A percentile compares a stretch with the other conserved stretches of the same genome.
Conservation (phyloP, 1,140 invertebrate species). For the Berghia stephanieae region DNA sequence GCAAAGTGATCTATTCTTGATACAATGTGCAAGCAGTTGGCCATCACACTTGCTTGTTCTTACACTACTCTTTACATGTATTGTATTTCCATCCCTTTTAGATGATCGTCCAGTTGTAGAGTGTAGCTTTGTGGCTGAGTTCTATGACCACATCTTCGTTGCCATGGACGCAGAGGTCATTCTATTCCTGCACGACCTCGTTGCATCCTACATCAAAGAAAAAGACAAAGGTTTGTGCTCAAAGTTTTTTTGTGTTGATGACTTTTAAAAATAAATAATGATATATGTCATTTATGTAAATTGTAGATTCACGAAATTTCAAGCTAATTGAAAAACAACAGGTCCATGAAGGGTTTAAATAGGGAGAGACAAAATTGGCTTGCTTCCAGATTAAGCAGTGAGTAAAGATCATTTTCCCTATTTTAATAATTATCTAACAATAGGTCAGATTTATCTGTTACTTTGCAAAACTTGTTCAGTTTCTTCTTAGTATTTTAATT, state of each 20-base stretch:
- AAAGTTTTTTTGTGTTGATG: not conserved
- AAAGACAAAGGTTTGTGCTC: slow-evolving; percentile 61
- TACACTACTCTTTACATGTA: not conserved
- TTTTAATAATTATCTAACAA: no score
- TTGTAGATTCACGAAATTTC: not conserved
- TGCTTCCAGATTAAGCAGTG: no score
- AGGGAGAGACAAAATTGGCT: no score
- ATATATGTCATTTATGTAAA: not conserved
- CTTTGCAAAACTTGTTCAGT: no score
- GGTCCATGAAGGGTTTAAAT: no score
- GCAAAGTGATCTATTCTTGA: not conserved
- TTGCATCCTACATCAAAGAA: slow-evolving; percentile 88
- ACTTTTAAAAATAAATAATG: not conserved
- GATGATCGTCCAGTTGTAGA: slow-evolving; percentile 89
- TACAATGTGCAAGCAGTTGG: not conserved
- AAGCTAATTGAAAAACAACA: no score
- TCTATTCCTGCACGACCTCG: slow-evolving; percentile 96
- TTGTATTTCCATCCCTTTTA: slow-evolving; percentile 56
- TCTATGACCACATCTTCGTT: slow-evolving; percentile 98
- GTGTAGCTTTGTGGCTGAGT: slow-evolving; percentile 97
- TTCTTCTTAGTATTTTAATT: no score
- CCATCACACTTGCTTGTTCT: not conserved
- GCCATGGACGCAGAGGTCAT: slow-evolving; percentile 97
- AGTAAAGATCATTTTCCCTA: no score
- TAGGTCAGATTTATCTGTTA: no score